Percentiles rank a stretch among this genome's conserved stretches.
These are phyloP conservation scores for Scolopax mira DNA, from an alignment of 2,113 vertebrate species.

Conservation along the genomic window DNA sequence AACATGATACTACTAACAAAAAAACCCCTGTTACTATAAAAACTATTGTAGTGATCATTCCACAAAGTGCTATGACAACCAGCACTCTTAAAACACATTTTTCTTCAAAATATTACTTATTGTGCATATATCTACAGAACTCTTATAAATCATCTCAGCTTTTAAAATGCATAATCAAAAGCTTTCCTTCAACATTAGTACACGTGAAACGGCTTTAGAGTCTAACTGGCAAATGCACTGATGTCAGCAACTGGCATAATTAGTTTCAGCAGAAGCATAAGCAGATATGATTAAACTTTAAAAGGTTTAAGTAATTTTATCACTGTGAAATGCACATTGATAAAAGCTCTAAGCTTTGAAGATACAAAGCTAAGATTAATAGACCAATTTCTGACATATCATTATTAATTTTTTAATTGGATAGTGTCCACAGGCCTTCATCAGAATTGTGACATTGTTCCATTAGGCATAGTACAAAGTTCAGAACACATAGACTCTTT, in stretches of 20 bases:
- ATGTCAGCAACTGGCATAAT: slow-evolving; percentile 54
- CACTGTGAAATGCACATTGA: slow-evolving; percentile 34
- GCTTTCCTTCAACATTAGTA: not conserved
- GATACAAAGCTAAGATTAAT: slow-evolving; percentile 60
- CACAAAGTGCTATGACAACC: not conserved
- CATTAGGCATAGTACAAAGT: not conserved
- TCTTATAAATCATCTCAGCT: not conserved
- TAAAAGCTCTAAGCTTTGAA: slow-evolving; percentile 60
- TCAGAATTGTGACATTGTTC: not conserved
- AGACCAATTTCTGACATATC: slow-evolving; percentile 48
- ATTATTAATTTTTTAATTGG: slow-evolving; percentile 60
- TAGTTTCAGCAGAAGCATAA: slow-evolving; percentile 48
- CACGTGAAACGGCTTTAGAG: not conserved
- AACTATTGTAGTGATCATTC: not conserved
- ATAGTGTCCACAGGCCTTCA: not conserved
- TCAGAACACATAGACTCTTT: not conserved
- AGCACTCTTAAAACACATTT: not conserved
- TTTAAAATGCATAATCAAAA: slow-evolving; percentile 11
- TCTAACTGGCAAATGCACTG: not conserved
- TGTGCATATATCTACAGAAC: not conserved
- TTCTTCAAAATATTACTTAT: not conserved
- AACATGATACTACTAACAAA: not conserved
- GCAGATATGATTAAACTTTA: slow-evolving; percentile 62
- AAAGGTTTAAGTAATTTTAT: slow-evolving; percentile 66
- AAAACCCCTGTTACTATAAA: not conserved